phyloP scores from a whole-genome alignment of 1,140 invertebrate genomes.

The Batillaria attramentaria region DNA sequence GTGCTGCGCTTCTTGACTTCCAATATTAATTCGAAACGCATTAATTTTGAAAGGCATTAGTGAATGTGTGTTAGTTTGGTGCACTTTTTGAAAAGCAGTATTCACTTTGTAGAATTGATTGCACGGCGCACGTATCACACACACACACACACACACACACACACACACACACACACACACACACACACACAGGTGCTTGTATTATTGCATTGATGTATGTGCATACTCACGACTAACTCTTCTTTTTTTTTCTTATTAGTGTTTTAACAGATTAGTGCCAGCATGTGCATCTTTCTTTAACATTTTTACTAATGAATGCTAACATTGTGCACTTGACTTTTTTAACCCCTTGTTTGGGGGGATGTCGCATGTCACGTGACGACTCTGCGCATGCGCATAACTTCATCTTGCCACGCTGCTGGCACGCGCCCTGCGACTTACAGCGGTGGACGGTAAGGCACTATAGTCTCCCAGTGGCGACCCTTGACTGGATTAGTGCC shows the following conservation, averaged over 20 bases:
- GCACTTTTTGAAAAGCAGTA: no score
- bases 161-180: constrained; percentile 21
- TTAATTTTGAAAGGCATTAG: no score
- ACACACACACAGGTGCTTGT: neutral
- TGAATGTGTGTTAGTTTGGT: no score
- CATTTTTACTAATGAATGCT: neutral
- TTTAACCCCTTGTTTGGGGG: neutral
- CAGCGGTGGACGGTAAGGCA: constrained; percentile 30
- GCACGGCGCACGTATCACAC: no score
- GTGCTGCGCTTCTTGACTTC: no score
- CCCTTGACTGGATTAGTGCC: no score
- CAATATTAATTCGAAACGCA: no score
- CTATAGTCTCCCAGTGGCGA: neutral
- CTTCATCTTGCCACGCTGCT: neutral
- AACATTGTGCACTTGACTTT: neutral
- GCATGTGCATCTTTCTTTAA: no score
- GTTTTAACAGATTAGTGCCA: no score
- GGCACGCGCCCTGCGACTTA: constrained; percentile 2
- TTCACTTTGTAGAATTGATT: no score
- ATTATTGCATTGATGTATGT: neutral
- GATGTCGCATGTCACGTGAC: constrained; percentile 10
- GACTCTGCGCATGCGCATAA: constrained; percentile 26
- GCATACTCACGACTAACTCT: neutral
- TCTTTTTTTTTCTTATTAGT: no score
- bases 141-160: constrained; percentile 9